Percentiles rank a stretch among this genome's conserved stretches.
phyloP scores from a whole-genome alignment of 2,888 invertebrate species.

The Leptopilina drosophilae region DNA sequence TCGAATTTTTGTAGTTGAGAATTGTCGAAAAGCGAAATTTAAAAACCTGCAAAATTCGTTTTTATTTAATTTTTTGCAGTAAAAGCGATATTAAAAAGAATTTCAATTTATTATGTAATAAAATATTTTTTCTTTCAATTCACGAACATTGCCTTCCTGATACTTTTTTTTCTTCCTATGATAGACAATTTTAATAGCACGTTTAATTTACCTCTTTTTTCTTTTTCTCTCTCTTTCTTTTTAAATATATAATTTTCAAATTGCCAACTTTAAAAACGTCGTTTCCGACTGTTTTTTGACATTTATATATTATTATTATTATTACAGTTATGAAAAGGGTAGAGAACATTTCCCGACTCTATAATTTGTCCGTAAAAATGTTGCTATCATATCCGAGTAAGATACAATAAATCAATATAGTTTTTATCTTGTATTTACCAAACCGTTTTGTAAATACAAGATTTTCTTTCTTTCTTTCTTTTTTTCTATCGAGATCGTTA shows the following conservation, averaged over 20 bases:
- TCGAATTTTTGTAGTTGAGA: background rate
- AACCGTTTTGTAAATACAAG: conserved; percentile 72
- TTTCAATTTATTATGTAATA: background rate
- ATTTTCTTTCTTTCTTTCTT: conserved; percentile 58
- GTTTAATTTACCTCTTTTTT: background rate
- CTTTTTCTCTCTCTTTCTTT: background rate
- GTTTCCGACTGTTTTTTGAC: conserved; percentile 11
- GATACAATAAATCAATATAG: conserved; percentile 47
- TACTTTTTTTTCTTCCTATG: conserved; percentile 1
- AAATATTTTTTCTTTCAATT: conserved; percentile 22
- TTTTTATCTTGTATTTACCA: conserved; percentile 70
- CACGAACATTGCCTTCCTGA: conserved; percentile 16
- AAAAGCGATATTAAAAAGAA: conserved; percentile 4
- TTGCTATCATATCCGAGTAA: conserved; percentile 30
- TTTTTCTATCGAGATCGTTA: conserved; percentile 13
- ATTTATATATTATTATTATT: background rate
- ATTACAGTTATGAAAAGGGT: background rate
- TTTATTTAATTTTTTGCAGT: background rate
- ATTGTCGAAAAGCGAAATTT: conserved; percentile 10
- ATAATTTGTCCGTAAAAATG: conserved; percentile 26
- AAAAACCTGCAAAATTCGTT: background rate
- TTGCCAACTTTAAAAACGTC: conserved; percentile 13
- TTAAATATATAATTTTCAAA: background rate
- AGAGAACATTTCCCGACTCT: background rate
- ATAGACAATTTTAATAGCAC: conserved; percentile 7